phyloP scores from a whole-genome alignment of 2,113 vertebrate genomes.

The Sturnus vulgaris region DNA sequence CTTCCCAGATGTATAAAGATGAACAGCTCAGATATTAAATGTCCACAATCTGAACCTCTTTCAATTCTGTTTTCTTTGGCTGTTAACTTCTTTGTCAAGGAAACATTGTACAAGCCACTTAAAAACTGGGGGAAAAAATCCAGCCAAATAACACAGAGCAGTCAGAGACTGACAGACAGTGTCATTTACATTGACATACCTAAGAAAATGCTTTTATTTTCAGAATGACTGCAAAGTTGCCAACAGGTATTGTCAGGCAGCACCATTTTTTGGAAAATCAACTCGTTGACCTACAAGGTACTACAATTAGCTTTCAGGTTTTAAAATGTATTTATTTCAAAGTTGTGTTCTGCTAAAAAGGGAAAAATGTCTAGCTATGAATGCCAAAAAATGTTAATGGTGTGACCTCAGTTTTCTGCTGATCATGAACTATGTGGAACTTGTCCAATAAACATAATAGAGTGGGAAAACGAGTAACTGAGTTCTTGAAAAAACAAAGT shows the following conservation, averaged over 20 bases:
- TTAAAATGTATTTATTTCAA: not conserved
- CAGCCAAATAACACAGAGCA: not conserved
- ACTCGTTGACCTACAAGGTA: not conserved
- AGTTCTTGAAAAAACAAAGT: not conserved
- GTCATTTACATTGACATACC: not conserved
- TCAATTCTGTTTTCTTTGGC: not conserved
- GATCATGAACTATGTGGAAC: not conserved
- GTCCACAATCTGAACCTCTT: not conserved
- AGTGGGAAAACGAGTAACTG: not conserved
- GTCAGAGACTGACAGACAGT: no score
- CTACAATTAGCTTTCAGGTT: not conserved
- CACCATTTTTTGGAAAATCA: not conserved
- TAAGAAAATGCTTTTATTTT: not conserved
- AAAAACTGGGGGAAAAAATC: not conserved
- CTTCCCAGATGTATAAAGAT: not conserved
- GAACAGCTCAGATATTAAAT: not conserved
- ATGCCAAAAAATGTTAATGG: not conserved
- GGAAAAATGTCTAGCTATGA: not conserved
- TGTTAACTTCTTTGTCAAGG: not conserved
- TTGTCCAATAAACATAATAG: not conserved
- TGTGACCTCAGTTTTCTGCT: not conserved
- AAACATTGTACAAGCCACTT: not conserved
- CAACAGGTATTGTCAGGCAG: not conserved
- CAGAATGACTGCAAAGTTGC: not conserved
- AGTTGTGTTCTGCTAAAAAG: not conserved